Base-by-base conservation (phyloP, 2,113 vertebrate genomes). In the Alethe castanea region DNA sequence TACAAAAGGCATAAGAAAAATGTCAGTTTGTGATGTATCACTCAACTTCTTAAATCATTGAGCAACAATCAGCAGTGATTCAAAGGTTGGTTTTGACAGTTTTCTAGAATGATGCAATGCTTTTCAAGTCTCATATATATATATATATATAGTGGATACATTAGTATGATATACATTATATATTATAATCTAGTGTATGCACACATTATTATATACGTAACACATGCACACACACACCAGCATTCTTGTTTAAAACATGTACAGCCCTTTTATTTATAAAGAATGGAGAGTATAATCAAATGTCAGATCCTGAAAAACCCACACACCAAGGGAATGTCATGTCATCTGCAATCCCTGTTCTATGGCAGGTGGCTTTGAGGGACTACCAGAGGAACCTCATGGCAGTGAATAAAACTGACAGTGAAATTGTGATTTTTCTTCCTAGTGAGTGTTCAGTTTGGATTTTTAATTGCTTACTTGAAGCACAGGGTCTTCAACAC, bases 311-410 rank as follows among this genome's bases (percentile, higher is more conserved):
- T 35, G 38, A 67, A 79, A 87, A 50, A 25, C 8, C 25, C 69
- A 53, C 18, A 10, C 36, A n/a, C 4, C 3, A 10, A 83, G 1
- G 38, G 26, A 76, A 52, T 33, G 12, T 18, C 6, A 2, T 0
- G 0, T 38, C 23, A 53, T 60, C 50, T 0, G 0, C 3, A 1
- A 65, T 28, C 50, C 14, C 45, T 84, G 13, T 36, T 84, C 42
- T 57, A 19, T 26, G 35, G 45, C 60, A 87, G 67, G 48, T 64
- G 45, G 33, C n/a, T 73, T 59, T 33, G 40, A 81, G 50, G 19
- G 53, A 8, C 80, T 80, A 16, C 14, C 57, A 69, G 44, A 76
- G 20, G 23, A 82, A 38, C 23, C 16, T 64, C 19, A 11, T 60
- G 40, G 44, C 1, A 8, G 6, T 36, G 24, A 56, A 60, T 61